phyloP scores from a whole-genome alignment of 2,113 vertebrate genomes.

The Colistium nudipinnis region DNA sequence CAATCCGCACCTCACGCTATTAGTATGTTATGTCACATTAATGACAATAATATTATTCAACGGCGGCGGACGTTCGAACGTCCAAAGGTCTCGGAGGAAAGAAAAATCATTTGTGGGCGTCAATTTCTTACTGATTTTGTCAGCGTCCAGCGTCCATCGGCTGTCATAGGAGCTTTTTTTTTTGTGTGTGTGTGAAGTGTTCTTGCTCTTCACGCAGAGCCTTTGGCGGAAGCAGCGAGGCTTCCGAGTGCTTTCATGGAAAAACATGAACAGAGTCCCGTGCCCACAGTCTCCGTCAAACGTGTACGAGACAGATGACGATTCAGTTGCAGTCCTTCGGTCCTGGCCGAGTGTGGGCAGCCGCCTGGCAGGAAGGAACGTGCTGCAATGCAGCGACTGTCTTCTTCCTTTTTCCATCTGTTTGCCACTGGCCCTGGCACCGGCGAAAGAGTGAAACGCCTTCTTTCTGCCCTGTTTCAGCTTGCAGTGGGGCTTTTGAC shows the following conservation, averaged over 20 bases:
- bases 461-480: slow-evolving; percentile 22
- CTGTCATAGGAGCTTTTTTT: too few relatives aligned
- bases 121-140: too few relatives aligned
- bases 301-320: slow-evolving; percentile 50
- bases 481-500: slow-evolving; percentile 29
- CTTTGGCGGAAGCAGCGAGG: slow-evolving; percentile 13
- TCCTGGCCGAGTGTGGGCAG: slow-evolving; percentile 49
- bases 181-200: too few relatives aligned
- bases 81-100: too few relatives aligned
- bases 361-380: slow-evolving; percentile 49
- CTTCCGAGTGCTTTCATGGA: slow-evolving; percentile 17
- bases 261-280: slow-evolving; percentile 36
- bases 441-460: slow-evolving; percentile 13
- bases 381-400: slow-evolving; percentile 72
- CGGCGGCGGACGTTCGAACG: too few relatives aligned
- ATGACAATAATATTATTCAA: too few relatives aligned
- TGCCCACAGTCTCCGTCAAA: slow-evolving; percentile 41
- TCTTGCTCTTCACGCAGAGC: too few relatives aligned
- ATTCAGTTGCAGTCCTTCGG: slow-evolving; percentile 56
- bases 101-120: too few relatives aligned
- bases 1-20: neutral
- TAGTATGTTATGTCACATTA: neutral
- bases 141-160: too few relatives aligned
- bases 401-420: slow-evolving; percentile 59
- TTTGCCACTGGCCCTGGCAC: slow-evolving; percentile 43